These are phyloP conservation scores for Drosophila mayaguana DNA, from an alignment of 2,888 invertebrate species.

Conservation along the genomic window DNA sequence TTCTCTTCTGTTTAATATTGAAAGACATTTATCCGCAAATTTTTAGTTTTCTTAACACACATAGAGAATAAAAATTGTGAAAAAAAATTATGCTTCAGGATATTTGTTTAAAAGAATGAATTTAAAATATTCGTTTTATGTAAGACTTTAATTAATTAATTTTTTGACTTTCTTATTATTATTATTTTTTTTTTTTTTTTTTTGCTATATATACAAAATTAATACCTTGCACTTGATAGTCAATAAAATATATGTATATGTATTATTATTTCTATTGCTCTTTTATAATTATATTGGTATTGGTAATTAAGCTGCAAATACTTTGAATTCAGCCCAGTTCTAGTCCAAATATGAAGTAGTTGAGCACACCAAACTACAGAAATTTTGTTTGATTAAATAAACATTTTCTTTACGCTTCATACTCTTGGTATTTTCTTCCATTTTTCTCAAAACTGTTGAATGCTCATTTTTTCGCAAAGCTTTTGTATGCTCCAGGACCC, in stretches of 20 bases:
- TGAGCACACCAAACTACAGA: neutral
- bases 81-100: neutral
- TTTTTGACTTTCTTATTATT: too few species aligned
- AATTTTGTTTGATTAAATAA: constrained; percentile 13
- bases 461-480: neutral
- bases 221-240: too few species aligned
- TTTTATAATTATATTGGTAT: too few species aligned
- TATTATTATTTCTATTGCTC: too few species aligned
- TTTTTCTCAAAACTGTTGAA: constrained; percentile 2
- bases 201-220: too few species aligned
- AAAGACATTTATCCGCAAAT: neutral
- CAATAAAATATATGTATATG: too few species aligned
- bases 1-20: constrained; percentile 4
- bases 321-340: too few species aligned
- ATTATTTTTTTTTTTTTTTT: too few species aligned
- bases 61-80: neutral
- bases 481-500: neutral
- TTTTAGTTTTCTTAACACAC: neutral
- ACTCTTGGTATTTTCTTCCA: constrained; percentile 2
- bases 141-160: neutral
- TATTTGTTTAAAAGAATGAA: neutral
- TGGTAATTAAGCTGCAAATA: too few species aligned
- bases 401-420: constrained; percentile 45
- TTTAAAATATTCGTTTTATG: neutral
- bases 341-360: too few species aligned